These are phyloP conservation scores for Eristalis pertinax DNA, from an alignment of 2,888 invertebrate genomes.

Conservation along the genomic window DNA sequence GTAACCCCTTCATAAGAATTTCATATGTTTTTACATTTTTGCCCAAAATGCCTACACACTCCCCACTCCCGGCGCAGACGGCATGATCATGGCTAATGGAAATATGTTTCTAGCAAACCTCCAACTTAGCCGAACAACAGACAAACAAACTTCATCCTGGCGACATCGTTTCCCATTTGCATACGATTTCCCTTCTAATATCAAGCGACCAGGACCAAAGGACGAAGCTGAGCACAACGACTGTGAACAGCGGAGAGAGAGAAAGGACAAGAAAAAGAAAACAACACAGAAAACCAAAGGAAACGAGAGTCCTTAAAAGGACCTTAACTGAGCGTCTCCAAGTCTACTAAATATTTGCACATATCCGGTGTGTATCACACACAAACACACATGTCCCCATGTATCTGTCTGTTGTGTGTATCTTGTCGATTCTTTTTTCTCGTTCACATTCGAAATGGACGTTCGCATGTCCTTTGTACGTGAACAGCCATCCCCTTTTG, in stretches of 20 bases:
- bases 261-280: neutral
- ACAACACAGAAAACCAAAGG: slow-evolving; percentile 20
- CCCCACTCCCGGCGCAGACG: neutral
- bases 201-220: slow-evolving; percentile 52
- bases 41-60: slow-evolving; percentile 45
- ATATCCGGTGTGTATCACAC: slow-evolving; percentile 68
- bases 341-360: slow-evolving; percentile 72
- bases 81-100: slow-evolving; percentile 61
- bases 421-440: slow-evolving; percentile 40
- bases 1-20: slow-evolving; percentile 53
- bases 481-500: slow-evolving; percentile 6
- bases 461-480: slow-evolving; percentile 57
- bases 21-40: slow-evolving; percentile 68
- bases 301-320: slow-evolving; percentile 61
- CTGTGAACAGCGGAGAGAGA: neutral
- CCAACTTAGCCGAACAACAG: slow-evolving; percentile 69
- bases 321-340: slow-evolving; percentile 69
- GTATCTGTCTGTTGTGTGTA: slow-evolving; percentile 54
- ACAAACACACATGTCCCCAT: slow-evolving; percentile 23
- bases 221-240: slow-evolving; percentile 12
- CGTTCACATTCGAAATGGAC: slow-evolving; percentile 49
- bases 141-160: slow-evolving; percentile 69
- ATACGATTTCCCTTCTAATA: slow-evolving; percentile 62
- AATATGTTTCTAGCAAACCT: slow-evolving; percentile 70
- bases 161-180: slow-evolving; percentile 70